A percentile compares a stretch with the other conserved stretches of the same genome.
Evolutionary conservation across 2,888 invertebrate genomes (phyloP).

Genomic region (Cataglyphis rosenhaueri): DNA sequence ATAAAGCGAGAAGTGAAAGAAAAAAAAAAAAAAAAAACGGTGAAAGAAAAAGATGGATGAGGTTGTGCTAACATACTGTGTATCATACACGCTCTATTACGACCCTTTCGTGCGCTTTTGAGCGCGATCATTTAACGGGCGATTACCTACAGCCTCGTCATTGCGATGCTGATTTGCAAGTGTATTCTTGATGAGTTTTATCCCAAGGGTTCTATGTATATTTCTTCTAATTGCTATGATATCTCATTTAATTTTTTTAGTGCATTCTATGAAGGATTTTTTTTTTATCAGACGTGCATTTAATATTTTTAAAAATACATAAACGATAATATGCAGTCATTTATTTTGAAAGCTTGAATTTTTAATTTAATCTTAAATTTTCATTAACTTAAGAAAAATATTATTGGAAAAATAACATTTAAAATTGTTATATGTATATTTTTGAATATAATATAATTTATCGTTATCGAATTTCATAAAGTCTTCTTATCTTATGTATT

Average conservation of each 20-base stretch:
- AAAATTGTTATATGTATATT: background rate
- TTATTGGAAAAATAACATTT: background rate
- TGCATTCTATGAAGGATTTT: background rate
- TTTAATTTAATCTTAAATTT: background rate
- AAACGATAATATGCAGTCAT: background rate
- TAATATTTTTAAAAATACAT: background rate
- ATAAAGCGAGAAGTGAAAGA: background rate
- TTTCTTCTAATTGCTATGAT: background rate
- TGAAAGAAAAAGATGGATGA: constrained; percentile 31
- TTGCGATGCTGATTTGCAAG: constrained; percentile 42
- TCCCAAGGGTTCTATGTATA: background rate
- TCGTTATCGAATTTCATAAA: constrained; percentile 3
- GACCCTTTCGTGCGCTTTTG: constrained; percentile 34
- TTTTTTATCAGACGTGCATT: background rate
- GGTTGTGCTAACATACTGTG: constrained; percentile 27
- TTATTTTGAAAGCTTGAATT: background rate
- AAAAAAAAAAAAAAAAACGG: background rate
- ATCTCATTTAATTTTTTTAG: background rate
- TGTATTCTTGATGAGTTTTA: constrained; percentile 9
- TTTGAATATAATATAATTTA: background rate
- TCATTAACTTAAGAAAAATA: background rate
- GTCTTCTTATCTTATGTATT: background rate
- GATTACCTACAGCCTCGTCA: constrained; percentile 53
- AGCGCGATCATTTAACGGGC: constrained; percentile 71
- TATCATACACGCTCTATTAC: constrained; percentile 60